These are phyloP conservation scores for Podocnemis expansa DNA, from an alignment of 2,113 vertebrate genomes.

Conservation along the genomic window DNA sequence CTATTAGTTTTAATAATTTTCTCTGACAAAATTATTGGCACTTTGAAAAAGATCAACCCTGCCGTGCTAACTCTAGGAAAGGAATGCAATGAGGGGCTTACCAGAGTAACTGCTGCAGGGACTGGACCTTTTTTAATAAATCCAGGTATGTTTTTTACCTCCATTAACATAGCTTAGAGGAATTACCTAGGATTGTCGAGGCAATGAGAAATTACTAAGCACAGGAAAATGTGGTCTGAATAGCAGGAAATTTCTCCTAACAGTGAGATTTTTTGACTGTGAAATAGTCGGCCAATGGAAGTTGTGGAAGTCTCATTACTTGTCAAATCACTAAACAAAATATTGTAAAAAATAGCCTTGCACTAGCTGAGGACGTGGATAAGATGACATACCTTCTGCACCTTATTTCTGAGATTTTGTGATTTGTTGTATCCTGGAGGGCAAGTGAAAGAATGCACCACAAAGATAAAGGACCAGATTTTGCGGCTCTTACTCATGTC, in stretches of 20 bases:
- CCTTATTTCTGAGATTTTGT: slow-evolving; percentile 63
- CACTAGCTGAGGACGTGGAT: slow-evolving; percentile 44
- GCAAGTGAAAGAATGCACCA: slow-evolving; percentile 58
- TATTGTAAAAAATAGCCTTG: slow-evolving; percentile 59
- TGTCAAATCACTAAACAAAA: slow-evolving; percentile 20
- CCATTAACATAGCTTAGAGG: slow-evolving; percentile 43
- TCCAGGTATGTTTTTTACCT: slow-evolving; percentile 32
- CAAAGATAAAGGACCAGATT: slow-evolving; percentile 22
- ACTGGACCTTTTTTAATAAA: slow-evolving; percentile 1
- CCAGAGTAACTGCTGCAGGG: slow-evolving; percentile 39
- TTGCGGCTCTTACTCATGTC: slow-evolving; percentile 17
- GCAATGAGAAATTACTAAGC: slow-evolving; percentile 53
- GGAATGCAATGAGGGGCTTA: background rate
- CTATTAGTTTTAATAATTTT: background rate
- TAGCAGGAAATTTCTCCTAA: slow-evolving; percentile 26
- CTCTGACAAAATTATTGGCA: background rate
- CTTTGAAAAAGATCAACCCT: background rate
- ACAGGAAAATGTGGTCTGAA: slow-evolving; percentile 18
- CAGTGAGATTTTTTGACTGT: slow-evolving; percentile 54
- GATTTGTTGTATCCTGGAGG: slow-evolving; percentile 56
- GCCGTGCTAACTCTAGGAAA: background rate
- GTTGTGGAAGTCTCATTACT: background rate
- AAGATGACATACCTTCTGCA: slow-evolving; percentile 48
- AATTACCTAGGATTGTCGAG: slow-evolving; percentile 19
- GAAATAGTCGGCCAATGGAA: slow-evolving; percentile 60